These are phyloP conservation scores for Odontothrips loti DNA, from an alignment of 2,888 invertebrate genomes.

Conservation along the genomic window DNA sequence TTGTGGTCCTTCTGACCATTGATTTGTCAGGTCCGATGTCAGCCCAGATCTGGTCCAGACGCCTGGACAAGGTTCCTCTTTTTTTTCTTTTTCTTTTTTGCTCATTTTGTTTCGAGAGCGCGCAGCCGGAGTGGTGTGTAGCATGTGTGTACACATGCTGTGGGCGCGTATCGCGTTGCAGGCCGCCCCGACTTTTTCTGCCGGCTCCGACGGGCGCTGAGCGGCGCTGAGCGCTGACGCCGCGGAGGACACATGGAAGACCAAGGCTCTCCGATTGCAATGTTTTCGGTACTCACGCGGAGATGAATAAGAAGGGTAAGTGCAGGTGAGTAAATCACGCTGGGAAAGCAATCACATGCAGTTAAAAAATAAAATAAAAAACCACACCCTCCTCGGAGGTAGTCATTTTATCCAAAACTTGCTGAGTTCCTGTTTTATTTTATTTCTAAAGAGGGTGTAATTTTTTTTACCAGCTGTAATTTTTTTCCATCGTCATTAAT, in stretches of 20 bases:
- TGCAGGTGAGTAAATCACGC: too few species aligned
- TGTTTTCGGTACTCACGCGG: background rate
- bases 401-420: too few species aligned
- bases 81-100: background rate
- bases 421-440: too few species aligned
- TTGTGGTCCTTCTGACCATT: background rate
- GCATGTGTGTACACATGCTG: background rate
- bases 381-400: too few species aligned
- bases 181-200: background rate
- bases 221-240: background rate
- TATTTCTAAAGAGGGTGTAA: too few species aligned
- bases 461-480: too few species aligned
- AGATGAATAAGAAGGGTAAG: too few species aligned
- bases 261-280: background rate
- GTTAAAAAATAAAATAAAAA: too few species aligned
- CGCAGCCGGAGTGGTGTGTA: background rate
- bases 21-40: constrained; percentile 22
- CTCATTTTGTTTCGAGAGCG: background rate
- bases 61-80: background rate
- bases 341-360: too few species aligned
- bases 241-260: too few species aligned
- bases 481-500: too few species aligned
- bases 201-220: background rate
- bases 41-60: background rate
- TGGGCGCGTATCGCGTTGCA: background rate